Percentiles rank a stretch among this genome's conserved stretches.
Conservation (phyloP, 2,888 invertebrate species). For the Archips xylosteana region DNA sequence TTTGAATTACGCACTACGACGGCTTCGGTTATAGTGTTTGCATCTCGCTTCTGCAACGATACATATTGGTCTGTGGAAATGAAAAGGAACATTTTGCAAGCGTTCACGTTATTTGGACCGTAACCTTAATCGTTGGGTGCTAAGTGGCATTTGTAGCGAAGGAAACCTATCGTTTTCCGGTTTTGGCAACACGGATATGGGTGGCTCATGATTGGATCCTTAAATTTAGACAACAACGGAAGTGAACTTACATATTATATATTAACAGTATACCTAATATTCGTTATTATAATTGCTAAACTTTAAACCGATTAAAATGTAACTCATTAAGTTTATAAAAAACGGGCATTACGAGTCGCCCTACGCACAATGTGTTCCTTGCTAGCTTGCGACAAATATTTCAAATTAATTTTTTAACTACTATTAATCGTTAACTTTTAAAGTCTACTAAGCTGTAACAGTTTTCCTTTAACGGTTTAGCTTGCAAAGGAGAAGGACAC, state of each 20-base stretch:
- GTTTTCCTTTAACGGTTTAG: too few relatives aligned
- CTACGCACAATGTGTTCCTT: too few relatives aligned
- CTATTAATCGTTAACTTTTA: too few relatives aligned
- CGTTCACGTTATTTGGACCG: slow-evolving; percentile 28
- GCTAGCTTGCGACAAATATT: too few relatives aligned
- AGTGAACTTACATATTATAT: neutral
- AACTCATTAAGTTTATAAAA: too few relatives aligned
- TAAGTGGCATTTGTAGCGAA: slow-evolving; percentile 8
- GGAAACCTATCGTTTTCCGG: slow-evolving; percentile 17
- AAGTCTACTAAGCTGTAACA: too few relatives aligned
- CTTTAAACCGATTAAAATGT: too few relatives aligned
- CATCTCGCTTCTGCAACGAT: slow-evolving; percentile 20
- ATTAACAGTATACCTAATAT: too few relatives aligned
- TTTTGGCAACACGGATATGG: slow-evolving; percentile 25
- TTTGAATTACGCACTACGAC: slow-evolving; percentile 33
- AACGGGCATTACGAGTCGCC: too few relatives aligned
- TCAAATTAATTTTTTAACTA: too few relatives aligned
- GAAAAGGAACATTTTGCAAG: slow-evolving; percentile 35
- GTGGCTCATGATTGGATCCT: slow-evolving; percentile 4
- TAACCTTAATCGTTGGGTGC: slow-evolving; percentile 34
- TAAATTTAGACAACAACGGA: slow-evolving; percentile 21
- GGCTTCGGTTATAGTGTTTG: slow-evolving; percentile 5
- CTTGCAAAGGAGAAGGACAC: too few relatives aligned
- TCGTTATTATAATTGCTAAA: too few relatives aligned
- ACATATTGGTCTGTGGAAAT: slow-evolving; percentile 14